These are phyloP conservation scores for fruit fly (Drosophila melanogaster) DNA, from an alignment of 1,140 invertebrate species.

Conservation along the genomic window DNA sequence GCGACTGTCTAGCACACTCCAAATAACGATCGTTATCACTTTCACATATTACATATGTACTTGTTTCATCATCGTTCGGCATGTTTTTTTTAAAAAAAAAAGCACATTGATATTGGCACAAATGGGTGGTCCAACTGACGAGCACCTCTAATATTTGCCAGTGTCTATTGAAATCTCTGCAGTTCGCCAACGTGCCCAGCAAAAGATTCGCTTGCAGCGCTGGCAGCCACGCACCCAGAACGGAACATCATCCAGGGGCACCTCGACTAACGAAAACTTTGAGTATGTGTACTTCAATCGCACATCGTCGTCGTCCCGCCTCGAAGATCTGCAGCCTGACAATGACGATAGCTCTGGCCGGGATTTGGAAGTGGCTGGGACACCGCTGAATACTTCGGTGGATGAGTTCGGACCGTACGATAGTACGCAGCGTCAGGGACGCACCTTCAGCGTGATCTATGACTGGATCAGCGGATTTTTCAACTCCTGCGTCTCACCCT, in stretches of 20 bases:
- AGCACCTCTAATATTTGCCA: not conserved
- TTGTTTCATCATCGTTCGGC: no score
- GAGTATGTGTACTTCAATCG: slow-evolving; percentile 52
- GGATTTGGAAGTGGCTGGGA: not conserved
- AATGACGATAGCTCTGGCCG: not conserved
- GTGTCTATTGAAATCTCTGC: not conserved
- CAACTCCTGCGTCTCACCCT: slow-evolving; percentile 62
- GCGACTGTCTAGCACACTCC: no score
- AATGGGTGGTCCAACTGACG: not conserved
- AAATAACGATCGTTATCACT: no score
- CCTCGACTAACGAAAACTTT: slow-evolving; percentile 36
- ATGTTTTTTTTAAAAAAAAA: no score
- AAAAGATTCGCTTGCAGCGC: slow-evolving; percentile 51
- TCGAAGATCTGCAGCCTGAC: slow-evolving; percentile 49
- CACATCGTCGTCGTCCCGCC: slow-evolving; percentile 29
- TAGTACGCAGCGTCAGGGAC: slow-evolving; percentile 58
- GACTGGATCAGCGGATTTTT: slow-evolving; percentile 66
- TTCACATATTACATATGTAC: no score
- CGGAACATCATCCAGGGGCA: not conserved
- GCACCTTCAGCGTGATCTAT: slow-evolving; percentile 64
- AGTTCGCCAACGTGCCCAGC: slow-evolving; percentile 56
- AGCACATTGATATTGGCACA: not conserved
- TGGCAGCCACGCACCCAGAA: slow-evolving; percentile 27
- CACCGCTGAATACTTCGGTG: slow-evolving; percentile 41
- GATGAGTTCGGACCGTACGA: slow-evolving; percentile 65